A percentile compares a stretch with the other conserved stretches of the same genome.
phyloP scores from a whole-genome alignment of 2,888 invertebrate genomes.

The Choreutis nemorana region DNA sequence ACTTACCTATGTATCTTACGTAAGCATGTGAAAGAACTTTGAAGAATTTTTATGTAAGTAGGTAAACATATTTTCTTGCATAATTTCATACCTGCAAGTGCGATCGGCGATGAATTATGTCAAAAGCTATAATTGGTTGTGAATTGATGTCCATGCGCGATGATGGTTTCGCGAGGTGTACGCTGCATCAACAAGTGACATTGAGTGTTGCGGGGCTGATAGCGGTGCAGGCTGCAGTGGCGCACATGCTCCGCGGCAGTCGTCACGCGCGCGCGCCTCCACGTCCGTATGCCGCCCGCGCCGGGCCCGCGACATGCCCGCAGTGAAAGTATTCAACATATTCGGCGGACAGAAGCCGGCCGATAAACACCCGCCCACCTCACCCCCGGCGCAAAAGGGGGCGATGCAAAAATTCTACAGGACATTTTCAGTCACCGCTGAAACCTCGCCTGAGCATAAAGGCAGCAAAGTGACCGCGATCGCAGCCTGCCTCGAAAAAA shows the following conservation, averaged over 20 bases:
- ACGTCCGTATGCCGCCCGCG: slow-evolving; percentile 44
- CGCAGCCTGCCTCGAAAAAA: slow-evolving; percentile 53
- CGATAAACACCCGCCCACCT: slow-evolving; percentile 41
- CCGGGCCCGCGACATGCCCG: slow-evolving; percentile 62
- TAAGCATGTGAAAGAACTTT: no score
- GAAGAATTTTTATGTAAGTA: no score
- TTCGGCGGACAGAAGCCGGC: slow-evolving; percentile 63
- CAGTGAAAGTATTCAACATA: slow-evolving; percentile 65
- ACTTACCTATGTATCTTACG: no score
- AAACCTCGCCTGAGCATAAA: slow-evolving; percentile 42
- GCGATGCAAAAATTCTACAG: slow-evolving; percentile 61
- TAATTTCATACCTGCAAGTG: no score
- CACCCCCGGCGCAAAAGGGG: slow-evolving; percentile 37
- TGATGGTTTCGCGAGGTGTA: no score
- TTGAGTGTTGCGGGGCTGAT: slow-evolving; percentile 49
- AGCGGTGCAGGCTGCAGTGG: slow-evolving; percentile 21
- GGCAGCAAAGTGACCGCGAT: slow-evolving; percentile 57
- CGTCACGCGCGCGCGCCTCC: slow-evolving; percentile 57
- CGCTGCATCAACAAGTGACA: slow-evolving; percentile 50
- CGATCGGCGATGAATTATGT: no score
- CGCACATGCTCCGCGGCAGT: slow-evolving; percentile 53
- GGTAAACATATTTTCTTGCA: neutral
- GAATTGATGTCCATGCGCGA: slow-evolving; percentile 29
- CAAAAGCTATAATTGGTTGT: no score
- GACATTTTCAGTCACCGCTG: slow-evolving; percentile 55